Evolutionary conservation across 2,888 invertebrate species (phyloP).

Genomic region (Melanophora roralis): DNA sequence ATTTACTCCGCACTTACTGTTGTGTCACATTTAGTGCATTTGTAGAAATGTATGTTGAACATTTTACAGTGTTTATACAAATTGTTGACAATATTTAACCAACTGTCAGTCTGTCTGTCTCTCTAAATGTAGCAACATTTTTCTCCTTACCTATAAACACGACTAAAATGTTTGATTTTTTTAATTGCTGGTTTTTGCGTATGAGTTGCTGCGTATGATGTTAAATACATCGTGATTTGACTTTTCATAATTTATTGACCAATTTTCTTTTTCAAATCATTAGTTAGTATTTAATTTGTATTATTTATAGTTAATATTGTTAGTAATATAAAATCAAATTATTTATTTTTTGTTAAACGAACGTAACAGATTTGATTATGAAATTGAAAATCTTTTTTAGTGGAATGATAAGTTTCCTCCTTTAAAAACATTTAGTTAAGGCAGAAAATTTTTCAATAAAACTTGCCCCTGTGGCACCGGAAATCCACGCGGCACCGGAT

Average conservation of each 20-base stretch:
- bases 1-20: neutral
- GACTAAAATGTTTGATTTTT: neutral
- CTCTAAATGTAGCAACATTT: too few relatives aligned
- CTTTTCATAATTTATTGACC: constrained; percentile 10
- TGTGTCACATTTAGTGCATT: constrained; percentile 26
- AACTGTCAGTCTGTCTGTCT: too few relatives aligned
- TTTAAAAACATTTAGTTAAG: too few relatives aligned
- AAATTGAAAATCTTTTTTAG: neutral
- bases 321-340: neutral
- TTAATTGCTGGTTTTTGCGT: neutral
- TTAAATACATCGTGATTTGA: neutral
- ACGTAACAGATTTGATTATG: neutral
- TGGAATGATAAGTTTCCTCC: too few relatives aligned
- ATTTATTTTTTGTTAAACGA: neutral
- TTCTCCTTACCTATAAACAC: neutral
- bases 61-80: too few relatives aligned
- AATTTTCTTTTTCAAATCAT: neutral
- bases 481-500: too few relatives aligned
- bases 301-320: neutral
- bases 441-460: too few relatives aligned
- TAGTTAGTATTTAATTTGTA: neutral
- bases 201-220: neutral
- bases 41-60: neutral
- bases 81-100: too few relatives aligned
- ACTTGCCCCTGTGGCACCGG: too few relatives aligned